Percentiles rank a stretch among this genome's conserved stretches.
Evolutionary conservation across 2,113 vertebrate species (phyloP).

Genomic region (Sporophila hypoxantha): DNA sequence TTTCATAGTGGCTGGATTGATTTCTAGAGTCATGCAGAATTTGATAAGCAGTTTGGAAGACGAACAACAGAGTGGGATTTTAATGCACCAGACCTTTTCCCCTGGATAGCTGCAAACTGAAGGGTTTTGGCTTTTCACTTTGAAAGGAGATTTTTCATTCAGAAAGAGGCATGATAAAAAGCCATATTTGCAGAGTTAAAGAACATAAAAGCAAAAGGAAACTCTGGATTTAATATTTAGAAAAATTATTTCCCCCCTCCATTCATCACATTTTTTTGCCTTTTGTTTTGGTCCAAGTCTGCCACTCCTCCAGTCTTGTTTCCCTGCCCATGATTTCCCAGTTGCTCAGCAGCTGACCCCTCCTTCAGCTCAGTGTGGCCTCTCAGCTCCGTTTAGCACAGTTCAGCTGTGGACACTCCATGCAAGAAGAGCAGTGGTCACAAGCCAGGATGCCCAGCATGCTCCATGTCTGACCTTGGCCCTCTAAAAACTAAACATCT

Average conservation of each 20-base stretch:
- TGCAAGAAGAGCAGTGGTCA: neutral
- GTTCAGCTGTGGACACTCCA: neutral
- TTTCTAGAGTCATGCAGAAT: neutral
- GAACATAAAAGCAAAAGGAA: neutral
- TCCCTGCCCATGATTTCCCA: neutral
- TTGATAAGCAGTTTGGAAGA: neutral
- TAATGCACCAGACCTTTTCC: neutral
- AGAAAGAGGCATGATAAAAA: neutral
- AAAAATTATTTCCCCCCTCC: neutral
- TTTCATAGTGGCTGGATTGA: neutral
- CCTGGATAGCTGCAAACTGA: neutral
- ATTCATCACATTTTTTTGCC: neutral
- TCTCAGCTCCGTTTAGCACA: neutral
- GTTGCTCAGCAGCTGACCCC: neutral
- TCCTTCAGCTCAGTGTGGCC: neutral
- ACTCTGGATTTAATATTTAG: neutral
- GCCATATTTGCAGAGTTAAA: neutral
- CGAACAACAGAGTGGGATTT: neutral
- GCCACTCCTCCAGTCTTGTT: neutral
- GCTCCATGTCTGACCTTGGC: neutral
- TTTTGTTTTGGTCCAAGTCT: neutral
- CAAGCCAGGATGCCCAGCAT: neutral
- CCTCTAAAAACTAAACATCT: neutral
- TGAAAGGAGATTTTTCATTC: constrained; percentile 15
- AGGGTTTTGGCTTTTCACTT: neutral